Evolutionary conservation across 2,888 invertebrate genomes (phyloP).

Genomic region (Ornithoptera alexandrae): DNA sequence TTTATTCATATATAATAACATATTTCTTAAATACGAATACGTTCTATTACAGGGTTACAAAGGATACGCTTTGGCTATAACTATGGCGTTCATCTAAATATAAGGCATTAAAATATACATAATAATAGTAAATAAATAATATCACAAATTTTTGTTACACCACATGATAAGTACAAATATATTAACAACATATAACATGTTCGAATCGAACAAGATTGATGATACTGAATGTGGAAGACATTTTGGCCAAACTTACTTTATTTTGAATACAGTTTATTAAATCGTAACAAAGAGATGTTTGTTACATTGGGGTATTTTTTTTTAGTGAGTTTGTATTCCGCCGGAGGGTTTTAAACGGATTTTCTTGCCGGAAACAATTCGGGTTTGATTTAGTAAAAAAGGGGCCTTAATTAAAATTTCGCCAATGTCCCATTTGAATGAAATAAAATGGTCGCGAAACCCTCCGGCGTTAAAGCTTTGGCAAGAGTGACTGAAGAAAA

Average conservation of each 20-base stretch:
- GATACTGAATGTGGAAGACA: not conserved
- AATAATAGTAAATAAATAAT: no score
- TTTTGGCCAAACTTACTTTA: not conserved
- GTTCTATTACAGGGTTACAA: no score
- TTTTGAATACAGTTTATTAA: not conserved
- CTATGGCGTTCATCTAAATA: no score
- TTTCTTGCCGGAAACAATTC: not conserved
- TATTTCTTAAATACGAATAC: no score
- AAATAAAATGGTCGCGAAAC: not conserved
- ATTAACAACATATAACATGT: not conserved
- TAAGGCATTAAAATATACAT: no score
- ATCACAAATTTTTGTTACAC: no score
- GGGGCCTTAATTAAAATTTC: conserved; percentile 2
- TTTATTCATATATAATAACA: not conserved
- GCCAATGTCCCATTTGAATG: not conserved
- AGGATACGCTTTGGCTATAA: no score
- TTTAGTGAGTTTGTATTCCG: not conserved
- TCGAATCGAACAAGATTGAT: not conserved
- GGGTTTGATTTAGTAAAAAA: not conserved
- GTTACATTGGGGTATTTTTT: not conserved
- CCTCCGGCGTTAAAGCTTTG: not conserved
- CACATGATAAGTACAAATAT: not conserved
- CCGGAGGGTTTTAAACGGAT: not conserved
- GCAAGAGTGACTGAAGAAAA: not conserved
- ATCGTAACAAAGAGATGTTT: not conserved